Base-by-base conservation (phyloP, 2,888 invertebrate genomes). In the Eretmocerus hayati region DNA sequence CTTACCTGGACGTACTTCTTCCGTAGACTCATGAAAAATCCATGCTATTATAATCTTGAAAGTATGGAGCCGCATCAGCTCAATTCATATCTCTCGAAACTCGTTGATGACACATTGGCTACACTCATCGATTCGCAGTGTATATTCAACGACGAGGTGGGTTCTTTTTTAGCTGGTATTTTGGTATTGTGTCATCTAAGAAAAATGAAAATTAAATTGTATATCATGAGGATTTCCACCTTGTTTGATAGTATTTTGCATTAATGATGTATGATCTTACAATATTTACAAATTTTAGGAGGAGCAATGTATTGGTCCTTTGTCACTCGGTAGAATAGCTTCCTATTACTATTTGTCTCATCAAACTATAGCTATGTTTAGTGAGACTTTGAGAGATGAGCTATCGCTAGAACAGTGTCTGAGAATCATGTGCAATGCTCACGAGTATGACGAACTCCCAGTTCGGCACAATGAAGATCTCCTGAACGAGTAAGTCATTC, bases 1-100 rank as follows among this genome's bases (percentile, higher is more conserved):
- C 77, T 99, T 57, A 95, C 97, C 0, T 99, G 96, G 89, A 99
- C 99, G 0, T 99, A 94, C 66, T 94, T 97, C 76, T 99, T 95
- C 76, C 77, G 96, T 43, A 78, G 96, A 16, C 74, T 97, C 5
- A 72, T 95, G 45, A 87, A 89, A 64, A 97, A 97, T 78, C 97
- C 97, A 0, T 80, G 85, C 0, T 95, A 90, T 69, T 95, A 95
- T 67, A 83, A 87, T 52, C 72, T 95, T 51, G 84, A 87, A 37
- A 81, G 81, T 23, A 64, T 84, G 13, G 85, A 88, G 50, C 79
- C 84, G 0, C 74, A 78, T 36, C 77, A 80, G 48, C 74, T 90
- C 2, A 88, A 87, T 67, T 71, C 74, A 18, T 96, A 84, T 69
- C 75, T 99, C 41, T 90, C 90, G 0, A 76, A 77, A 33, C 73